These are phyloP conservation scores for Sphaeramia orbicularis DNA, from an alignment of 2,797 vertebrate genomes.

Conservation along the genomic window DNA sequence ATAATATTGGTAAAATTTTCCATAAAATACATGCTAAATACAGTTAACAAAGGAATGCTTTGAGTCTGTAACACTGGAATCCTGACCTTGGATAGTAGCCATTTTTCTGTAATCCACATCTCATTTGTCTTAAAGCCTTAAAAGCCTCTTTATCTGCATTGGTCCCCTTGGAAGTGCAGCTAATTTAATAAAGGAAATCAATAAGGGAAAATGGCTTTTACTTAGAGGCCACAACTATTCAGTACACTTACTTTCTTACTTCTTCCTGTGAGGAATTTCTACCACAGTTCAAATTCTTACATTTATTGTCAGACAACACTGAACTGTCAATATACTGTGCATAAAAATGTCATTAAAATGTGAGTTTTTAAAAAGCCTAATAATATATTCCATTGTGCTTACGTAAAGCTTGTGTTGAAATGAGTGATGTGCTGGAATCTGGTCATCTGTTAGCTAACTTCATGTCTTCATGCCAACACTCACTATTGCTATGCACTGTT, in stretches of 20 bases:
- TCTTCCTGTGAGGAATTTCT: background rate
- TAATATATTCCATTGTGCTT: no score
- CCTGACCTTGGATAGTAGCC: background rate
- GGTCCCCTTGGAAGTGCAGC: background rate
- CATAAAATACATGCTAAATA: background rate
- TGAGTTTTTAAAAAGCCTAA: no score
- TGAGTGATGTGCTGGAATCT: no score
- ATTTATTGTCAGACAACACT: background rate
- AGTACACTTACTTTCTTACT: background rate
- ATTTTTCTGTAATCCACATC: background rate
- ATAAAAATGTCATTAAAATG: no score
- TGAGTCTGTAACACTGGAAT: background rate
- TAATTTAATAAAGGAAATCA: conserved; percentile 47
- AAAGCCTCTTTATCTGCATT: conserved; percentile 28
- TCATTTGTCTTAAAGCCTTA: conserved; percentile 5
- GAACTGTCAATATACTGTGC: background rate
- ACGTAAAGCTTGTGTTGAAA: no score
- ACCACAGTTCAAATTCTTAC: background rate
- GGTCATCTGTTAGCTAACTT: no score
- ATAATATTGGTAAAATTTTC: no score
- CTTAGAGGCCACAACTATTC: conserved; percentile 6
- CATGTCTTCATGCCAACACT: no score
- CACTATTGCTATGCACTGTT: no score
- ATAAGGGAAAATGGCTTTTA: conserved; percentile 36
- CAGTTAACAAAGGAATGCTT: background rate